A percentile compares a stretch with the other conserved stretches of the same genome.
Conservation (phyloP, 1,140 invertebrate genomes). For the Octopus bimaculoides region DNA sequence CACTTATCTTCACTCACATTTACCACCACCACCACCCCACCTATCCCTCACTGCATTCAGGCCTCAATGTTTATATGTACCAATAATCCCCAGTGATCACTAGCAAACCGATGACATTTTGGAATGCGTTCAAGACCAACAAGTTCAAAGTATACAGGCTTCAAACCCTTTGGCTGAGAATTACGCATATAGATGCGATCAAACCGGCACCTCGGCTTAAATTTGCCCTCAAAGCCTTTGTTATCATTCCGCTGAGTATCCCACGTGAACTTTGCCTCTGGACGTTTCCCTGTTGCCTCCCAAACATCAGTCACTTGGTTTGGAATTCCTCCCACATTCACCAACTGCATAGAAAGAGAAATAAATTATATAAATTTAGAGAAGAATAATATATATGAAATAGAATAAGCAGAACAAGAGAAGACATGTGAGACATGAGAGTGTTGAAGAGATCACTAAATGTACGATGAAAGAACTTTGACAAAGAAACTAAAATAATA, state of each 20-base stretch:
- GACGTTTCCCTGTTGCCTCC: constrained; percentile 60
- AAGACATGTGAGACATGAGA: too few relatives aligned
- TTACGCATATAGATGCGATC: constrained; percentile 62
- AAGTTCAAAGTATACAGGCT: constrained; percentile 63
- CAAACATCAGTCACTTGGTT: constrained; percentile 61
- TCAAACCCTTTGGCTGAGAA: constrained; percentile 41
- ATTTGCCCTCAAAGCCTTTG: constrained; percentile 47
- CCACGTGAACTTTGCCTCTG: constrained; percentile 64
- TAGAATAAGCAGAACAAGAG: too few relatives aligned
- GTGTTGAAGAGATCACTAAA: too few relatives aligned
- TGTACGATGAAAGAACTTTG: too few relatives aligned
- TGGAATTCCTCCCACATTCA: constrained; percentile 57
- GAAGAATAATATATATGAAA: too few relatives aligned
- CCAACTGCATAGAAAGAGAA: constrained; percentile 48
- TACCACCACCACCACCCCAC: constrained; percentile 3
- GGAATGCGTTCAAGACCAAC: constrained; percentile 62
- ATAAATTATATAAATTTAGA: too few relatives aligned
- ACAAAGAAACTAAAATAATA: too few relatives aligned
- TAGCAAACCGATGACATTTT: constrained; percentile 62
- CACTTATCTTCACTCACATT: too few relatives aligned
- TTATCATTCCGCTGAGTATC: constrained; percentile 63
- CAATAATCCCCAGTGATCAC: constrained; percentile 67
- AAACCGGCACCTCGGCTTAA: constrained; percentile 61
- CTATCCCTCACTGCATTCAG: background rate
- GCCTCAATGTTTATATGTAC: constrained; percentile 50